Base-by-base conservation (phyloP, 2,888 invertebrate species). In the Drosophila mimetica region DNA sequence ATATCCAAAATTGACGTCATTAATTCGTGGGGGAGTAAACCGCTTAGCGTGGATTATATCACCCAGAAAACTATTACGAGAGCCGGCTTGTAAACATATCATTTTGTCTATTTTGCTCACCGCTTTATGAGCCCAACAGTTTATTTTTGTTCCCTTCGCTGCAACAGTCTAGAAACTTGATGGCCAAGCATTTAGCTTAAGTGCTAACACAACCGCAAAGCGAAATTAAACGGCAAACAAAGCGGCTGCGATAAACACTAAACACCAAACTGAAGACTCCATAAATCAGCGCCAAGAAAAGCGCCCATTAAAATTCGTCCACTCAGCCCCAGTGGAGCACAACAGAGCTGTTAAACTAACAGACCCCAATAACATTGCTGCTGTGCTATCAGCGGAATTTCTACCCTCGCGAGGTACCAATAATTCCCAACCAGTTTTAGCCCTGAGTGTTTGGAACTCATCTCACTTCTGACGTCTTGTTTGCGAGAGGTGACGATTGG, bases 401-500 rank as follows among this genome's bases (percentile, higher is more conserved):
- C 25, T 2, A 13, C 11, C 2, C 9, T 7, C 13, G 6, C 18
- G 5, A 1, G 30, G 20, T 1, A 32, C 20, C 4, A 9, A 65
- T 5, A 71, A 85, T 82, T 82, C 81, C 3, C 82, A 82, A 87
- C 7, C 13, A 14, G 79, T 82, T 87, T 22, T 55, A 6, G 34
- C 55, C 0, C 14, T n/a, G 3, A 2, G 8, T 5, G 28, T 2
- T 5, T 11, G 28, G 5, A 9, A n/a, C 25, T 13, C 4, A 1
- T 1, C 0, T 0, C 4, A 4, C 14, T 32, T 6, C 13, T 6
- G 0, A 1, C 3, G 0, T 1, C 0, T 1, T 0, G 0, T 0
- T 0, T 60, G 78, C 79, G 89, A 77, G 89, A 89, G 4, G 34
- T 90, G 90, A 90, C 4, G 89, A 90, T 90, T 88, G 89, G 82